Base-by-base conservation (phyloP, 2,888 invertebrate genomes). In the Hecatera dysodea region DNA sequence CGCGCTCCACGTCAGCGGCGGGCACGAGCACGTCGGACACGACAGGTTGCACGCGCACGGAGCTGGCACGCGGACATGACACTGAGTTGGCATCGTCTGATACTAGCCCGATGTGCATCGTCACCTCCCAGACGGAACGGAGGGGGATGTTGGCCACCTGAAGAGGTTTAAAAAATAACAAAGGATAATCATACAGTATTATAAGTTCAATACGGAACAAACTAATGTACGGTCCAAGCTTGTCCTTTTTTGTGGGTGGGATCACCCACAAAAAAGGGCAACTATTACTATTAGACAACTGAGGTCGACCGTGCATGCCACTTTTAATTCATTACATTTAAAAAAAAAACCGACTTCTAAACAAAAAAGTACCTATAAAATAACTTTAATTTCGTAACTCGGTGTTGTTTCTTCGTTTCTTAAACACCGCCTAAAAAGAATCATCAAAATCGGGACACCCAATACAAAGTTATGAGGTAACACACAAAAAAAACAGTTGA, bases 121-220 rank as follows among this genome's bases (percentile, higher is more conserved):
- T 78, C 78, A 95, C 91, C 81, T 94, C 92, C 94, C 94, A 95
- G 22, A 95, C 93, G 0, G 91, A 90, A 1, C 94, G 93, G 2
- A 93, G 89, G 0, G 91, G 89, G n/a, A 93, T 83, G 85, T 94
- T 95, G 44, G 94, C 95, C 65, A 95, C 95, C 95, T 95, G 50
- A 0, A 50, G 5, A 36, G 12, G 33, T n/a, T 46, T 5, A 46
- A 9, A 9, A 22, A 48, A 22, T 48, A 12, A 46, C n/a, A 46
- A 6, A 22, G 22, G 29, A 44, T 7, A 44, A 17, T 7, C 44
- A 8, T 44, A 19, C 19, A 44, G 44, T 44, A 19, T 3, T 12
- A 44, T 19, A 19, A 44, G 19, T 19, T 44, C 19, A 44, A 19
- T 44, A 19, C 19, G 44, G 44, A n/a, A n/a, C n/a, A n/a, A n/a